Conservation (phyloP, 2,888 invertebrate species). For the Anorthoa munda region DNA sequence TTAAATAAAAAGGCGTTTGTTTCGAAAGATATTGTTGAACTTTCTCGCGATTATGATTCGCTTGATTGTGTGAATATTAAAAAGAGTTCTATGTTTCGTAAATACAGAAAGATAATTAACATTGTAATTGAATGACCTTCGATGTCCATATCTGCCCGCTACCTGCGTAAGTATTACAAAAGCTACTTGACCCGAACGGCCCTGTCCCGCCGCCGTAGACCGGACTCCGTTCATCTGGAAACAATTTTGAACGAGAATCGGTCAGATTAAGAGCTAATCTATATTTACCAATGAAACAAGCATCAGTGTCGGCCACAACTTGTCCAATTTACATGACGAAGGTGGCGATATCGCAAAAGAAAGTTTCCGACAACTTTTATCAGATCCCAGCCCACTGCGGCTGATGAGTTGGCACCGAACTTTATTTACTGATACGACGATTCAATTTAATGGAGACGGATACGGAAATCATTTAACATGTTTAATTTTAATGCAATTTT, state of each 20-base stretch:
- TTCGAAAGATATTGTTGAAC: conserved; percentile 29
- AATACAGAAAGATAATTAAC: conserved; percentile 36
- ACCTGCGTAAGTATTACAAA: conserved; percentile 62
- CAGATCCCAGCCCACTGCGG: conserved; percentile 87
- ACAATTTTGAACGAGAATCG: conserved; percentile 81
- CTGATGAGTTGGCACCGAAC: conserved; percentile 89
- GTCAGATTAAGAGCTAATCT: conserved; percentile 85
- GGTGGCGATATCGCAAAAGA: conserved; percentile 90
- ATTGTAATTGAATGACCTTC: conserved; percentile 48
- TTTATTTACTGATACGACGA: conserved; percentile 87
- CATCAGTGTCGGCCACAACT: conserved; percentile 84
- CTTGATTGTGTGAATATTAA: conserved; percentile 1
- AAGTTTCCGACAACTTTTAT: conserved; percentile 89
- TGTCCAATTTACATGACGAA: conserved; percentile 90
- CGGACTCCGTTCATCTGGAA: conserved; percentile 72
- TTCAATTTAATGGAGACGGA: conserved; percentile 79
- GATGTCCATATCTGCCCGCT: conserved; percentile 25
- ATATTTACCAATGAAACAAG: conserved; percentile 86
- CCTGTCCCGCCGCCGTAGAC: conserved; percentile 51
- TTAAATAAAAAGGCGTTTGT: conserved; percentile 40
- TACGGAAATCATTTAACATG: conserved; percentile 59
- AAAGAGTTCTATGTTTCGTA: not conserved
- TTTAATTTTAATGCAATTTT: conserved; percentile 14
- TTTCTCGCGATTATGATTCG: conserved; percentile 21
- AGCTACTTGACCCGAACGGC: conserved; percentile 67